These are phyloP conservation scores for Limnodromus scolopaceus DNA, from an alignment of 2,797 vertebrate species.

Conservation along the genomic window DNA sequence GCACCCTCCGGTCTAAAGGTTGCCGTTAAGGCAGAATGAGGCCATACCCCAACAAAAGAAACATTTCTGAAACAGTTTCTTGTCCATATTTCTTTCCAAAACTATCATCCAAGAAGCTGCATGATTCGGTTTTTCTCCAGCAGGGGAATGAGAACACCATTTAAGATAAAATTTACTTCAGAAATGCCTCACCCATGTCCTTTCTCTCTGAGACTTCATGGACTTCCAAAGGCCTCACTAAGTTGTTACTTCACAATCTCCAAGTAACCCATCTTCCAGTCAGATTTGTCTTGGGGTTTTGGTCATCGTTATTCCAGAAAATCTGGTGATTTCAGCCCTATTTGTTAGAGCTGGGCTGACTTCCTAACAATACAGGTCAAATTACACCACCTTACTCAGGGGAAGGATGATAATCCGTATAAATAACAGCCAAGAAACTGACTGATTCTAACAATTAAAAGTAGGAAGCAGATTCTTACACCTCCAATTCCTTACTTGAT, in stretches of 20 bases:
- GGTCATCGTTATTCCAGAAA: background rate
- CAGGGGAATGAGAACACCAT: background rate
- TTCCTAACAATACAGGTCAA: background rate
- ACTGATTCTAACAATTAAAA: background rate
- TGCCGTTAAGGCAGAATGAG: fast-evolving
- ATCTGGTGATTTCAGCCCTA: background rate
- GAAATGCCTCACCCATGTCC: background rate
- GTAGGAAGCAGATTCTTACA: background rate
- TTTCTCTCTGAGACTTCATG: background rate
- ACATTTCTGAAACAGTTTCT: background rate
- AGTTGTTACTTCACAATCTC: background rate
- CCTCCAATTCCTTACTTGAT: background rate
- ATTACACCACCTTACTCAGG: background rate
- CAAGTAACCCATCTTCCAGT: background rate
- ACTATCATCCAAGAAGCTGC: background rate
- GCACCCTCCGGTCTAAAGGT: background rate
- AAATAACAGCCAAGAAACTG: background rate
- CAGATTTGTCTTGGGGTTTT: background rate
- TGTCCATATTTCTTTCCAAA: background rate
- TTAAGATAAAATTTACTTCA: background rate
- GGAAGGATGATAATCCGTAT: background rate
- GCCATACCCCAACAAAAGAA: background rate
- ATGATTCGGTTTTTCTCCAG: background rate
- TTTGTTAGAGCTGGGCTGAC: background rate
- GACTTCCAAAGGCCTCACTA: background rate